phyloP scores from a whole-genome alignment of 2,797 vertebrate genomes.

The Decapterus maruadsi region DNA sequence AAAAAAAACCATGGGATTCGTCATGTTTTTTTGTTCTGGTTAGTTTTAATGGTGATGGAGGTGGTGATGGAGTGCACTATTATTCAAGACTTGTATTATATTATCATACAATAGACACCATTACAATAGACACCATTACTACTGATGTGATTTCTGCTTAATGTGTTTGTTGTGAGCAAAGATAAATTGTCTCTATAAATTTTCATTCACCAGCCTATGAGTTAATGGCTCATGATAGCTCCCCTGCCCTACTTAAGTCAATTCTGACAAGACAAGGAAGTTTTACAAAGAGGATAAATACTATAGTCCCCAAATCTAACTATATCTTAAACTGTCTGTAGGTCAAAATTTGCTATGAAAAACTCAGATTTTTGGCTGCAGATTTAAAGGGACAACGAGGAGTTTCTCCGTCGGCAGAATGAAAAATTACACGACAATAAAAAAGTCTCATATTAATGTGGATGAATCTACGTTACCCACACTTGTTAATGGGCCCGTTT shows the following conservation, averaged over 20 bases:
- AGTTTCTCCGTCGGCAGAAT: too few species aligned
- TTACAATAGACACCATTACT: conserved; percentile 15
- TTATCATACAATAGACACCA: conserved; percentile 21
- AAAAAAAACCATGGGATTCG: not conserved
- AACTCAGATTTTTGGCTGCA: too few species aligned
- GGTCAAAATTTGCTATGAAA: too few species aligned
- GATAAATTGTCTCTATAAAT: conserved; percentile 24
- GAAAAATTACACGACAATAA: too few species aligned
- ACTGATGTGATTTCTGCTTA: conserved; percentile 5
- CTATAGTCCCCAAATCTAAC: not conserved
- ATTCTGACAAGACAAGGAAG: conserved; percentile 2
- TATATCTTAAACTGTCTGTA: not conserved
- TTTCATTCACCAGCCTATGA: conserved; percentile 1
- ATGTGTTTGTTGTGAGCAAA: conserved; percentile 26
- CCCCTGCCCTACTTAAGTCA: conserved; percentile 11
- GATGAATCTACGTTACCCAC: too few species aligned
- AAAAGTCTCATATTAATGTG: too few species aligned
- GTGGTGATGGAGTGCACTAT: not conserved
- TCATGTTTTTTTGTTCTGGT: not conserved
- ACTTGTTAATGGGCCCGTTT: too few species aligned
- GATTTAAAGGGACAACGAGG: too few species aligned
- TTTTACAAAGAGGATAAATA: not conserved
- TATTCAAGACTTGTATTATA: conserved; percentile 5
- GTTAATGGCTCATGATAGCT: conserved; percentile 35
- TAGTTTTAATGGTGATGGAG: not conserved